Percentiles rank a stretch among this genome's conserved stretches.
These are phyloP conservation scores for Tiaroga cobitis DNA, from an alignment of 2,797 vertebrate species.

Conservation along the genomic window DNA sequence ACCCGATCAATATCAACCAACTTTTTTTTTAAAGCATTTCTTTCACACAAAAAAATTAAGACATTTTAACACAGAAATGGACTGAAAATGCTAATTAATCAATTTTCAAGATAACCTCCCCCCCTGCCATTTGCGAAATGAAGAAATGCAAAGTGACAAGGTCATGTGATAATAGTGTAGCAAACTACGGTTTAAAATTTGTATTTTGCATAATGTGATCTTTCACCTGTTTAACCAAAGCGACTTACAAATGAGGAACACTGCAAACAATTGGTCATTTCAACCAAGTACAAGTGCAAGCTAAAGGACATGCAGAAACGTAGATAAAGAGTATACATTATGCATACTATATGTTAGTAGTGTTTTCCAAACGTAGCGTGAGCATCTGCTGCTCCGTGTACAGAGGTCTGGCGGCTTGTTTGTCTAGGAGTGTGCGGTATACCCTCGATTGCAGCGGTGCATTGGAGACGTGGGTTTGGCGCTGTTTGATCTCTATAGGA, in stretches of 20 bases:
- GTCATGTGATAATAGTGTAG: not conserved
- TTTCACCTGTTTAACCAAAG: slow-evolving; percentile 27
- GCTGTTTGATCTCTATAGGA: slow-evolving; percentile 60
- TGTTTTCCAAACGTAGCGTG: not conserved
- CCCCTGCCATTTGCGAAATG: not conserved
- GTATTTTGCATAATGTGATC: not conserved
- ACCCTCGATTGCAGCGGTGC: slow-evolving; percentile 43
- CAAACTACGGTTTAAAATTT: not conserved
- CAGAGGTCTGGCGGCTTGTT: not conserved
- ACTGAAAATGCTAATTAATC: not conserved
- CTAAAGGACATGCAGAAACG: not conserved
- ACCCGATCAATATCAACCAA: not conserved
- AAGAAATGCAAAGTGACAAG: not conserved
- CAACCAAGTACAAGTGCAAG: not conserved
- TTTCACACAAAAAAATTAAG: not conserved
- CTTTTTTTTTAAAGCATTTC: not conserved
- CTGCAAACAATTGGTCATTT: not conserved
- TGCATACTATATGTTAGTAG: too few species aligned
- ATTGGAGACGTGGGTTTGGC: slow-evolving; percentile 44
- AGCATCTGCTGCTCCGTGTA: not conserved
- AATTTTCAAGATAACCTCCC: not conserved
- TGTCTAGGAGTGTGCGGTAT: slow-evolving; percentile 23
- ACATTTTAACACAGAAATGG: not conserved
- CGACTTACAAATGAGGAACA: not conserved
- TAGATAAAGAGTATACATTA: too few species aligned